Conservation (phyloP, 2,888 invertebrate species). For the Acronicta psi region DNA sequence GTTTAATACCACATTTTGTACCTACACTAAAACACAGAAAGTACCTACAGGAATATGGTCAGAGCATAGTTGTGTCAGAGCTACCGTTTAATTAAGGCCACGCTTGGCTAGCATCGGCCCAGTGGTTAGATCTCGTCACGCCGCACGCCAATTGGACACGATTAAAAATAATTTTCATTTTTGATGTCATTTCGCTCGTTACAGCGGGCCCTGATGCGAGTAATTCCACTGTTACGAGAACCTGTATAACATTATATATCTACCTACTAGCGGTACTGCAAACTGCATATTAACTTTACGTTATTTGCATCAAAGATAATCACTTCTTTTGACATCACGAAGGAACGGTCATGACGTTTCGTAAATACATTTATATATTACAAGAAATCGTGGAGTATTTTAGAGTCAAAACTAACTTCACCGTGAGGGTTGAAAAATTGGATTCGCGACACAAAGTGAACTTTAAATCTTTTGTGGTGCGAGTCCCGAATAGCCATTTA, state of each 20-base stretch:
- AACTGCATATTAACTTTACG: constrained; percentile 36
- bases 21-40: constrained; percentile 26
- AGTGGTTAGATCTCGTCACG: constrained; percentile 73
- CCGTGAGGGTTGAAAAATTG: too few species aligned
- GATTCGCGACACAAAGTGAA: too few species aligned
- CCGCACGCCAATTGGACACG: constrained; percentile 83
- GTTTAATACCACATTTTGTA: too few species aligned
- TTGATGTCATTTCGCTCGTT: constrained; percentile 86
- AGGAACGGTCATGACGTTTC: constrained; percentile 3
- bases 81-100: constrained; percentile 85
- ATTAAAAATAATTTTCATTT: constrained; percentile 89
- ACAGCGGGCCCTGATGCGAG: constrained; percentile 76
- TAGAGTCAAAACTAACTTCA: too few species aligned
- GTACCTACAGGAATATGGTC: constrained; percentile 32
- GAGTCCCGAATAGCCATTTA: too few species aligned
- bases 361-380: too few species aligned
- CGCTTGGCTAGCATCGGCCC: constrained; percentile 75
- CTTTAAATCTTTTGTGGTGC: too few species aligned
- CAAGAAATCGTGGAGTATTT: too few species aligned
- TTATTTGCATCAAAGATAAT: constrained; percentile 45
- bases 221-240: constrained; percentile 76
- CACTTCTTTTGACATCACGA: constrained; percentile 18
- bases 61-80: constrained; percentile 61
- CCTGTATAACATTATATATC: constrained; percentile 39
- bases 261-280: constrained; percentile 41